These are phyloP conservation scores for Felis catus DNA, from an alignment of 2,113 vertebrate species.

Conservation along the genomic window DNA sequence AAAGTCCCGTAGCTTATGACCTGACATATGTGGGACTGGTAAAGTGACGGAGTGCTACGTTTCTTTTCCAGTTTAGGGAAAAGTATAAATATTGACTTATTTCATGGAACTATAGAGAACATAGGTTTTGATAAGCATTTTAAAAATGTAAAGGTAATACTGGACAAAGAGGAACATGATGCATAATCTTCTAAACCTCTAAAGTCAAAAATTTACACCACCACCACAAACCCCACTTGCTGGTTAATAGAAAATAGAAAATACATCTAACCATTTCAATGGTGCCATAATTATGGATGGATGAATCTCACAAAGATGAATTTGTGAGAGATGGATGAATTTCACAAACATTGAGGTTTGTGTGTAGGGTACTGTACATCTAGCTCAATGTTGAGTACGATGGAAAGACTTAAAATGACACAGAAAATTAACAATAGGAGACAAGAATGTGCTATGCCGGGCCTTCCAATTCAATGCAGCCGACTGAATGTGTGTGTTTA, in stretches of 20 bases:
- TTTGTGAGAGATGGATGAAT: neutral
- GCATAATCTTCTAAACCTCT: neutral
- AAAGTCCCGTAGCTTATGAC: neutral
- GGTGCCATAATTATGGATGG: neutral
- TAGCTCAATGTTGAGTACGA: neutral
- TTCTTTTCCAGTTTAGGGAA: neutral
- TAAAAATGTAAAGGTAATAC: neutral
- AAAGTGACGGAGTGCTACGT: neutral
- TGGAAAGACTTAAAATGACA: neutral
- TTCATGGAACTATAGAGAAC: neutral
- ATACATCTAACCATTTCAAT: neutral
- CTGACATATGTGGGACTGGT: neutral
- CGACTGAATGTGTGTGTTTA: neutral
- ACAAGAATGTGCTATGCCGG: neutral
- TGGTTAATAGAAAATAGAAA: neutral
- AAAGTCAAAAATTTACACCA: neutral
- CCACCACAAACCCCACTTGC: neutral
- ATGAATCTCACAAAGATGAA: neutral
- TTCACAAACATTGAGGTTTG: neutral
- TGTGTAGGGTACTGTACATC: neutral
- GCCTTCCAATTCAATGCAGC: neutral
- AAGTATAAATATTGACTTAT: neutral
- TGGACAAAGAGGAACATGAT: neutral
- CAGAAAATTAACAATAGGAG: neutral
- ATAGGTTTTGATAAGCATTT: neutral